phyloP scores from a whole-genome alignment of 1,140 invertebrate genomes.

The Tyrophagus putrescentiae region DNA sequence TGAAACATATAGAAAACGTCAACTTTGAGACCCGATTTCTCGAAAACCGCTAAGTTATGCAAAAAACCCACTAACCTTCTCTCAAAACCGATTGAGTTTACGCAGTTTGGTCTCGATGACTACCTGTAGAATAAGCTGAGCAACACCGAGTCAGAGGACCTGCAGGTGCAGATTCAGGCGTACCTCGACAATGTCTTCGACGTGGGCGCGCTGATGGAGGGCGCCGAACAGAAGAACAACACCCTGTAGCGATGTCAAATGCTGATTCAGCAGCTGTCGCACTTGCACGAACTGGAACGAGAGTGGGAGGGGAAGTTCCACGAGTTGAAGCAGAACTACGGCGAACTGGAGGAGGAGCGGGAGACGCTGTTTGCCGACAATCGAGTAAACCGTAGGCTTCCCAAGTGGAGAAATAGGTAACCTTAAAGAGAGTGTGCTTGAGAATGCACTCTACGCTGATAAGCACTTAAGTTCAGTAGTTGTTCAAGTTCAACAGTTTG shows the following conservation, averaged over 20 bases:
- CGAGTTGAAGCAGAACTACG: conserved; percentile 11
- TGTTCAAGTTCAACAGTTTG: too few species aligned
- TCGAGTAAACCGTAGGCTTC: too few species aligned
- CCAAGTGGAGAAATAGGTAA: too few species aligned
- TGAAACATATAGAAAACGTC: too few species aligned
- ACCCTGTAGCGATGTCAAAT: conserved; percentile 80
- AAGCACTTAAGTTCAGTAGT: too few species aligned
- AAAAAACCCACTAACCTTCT: too few species aligned
- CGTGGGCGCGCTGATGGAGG: conserved; percentile 89
- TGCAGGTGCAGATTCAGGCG: conserved; percentile 88
- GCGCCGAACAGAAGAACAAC: conserved; percentile 88
- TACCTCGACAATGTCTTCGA: conserved; percentile 97
- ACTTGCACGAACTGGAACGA: conserved; percentile 35
- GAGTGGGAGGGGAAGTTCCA: conserved; percentile 24
- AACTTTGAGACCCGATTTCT: too few species aligned
- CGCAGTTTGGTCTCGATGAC: conserved; percentile 79
- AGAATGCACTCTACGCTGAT: too few species aligned
- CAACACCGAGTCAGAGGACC: conserved; percentile 86
- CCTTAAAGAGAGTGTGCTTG: too few species aligned
- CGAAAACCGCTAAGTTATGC: too few species aligned
- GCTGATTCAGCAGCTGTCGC: conserved; percentile 78
- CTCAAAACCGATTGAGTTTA: too few species aligned
- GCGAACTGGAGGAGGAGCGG: conserved; percentile 14
- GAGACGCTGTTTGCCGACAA: conserved; percentile 13
- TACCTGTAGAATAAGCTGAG: conserved; percentile 75